These are phyloP conservation scores for Tribolium freemani DNA, from an alignment of 2,888 invertebrate species.

Conservation along the genomic window DNA sequence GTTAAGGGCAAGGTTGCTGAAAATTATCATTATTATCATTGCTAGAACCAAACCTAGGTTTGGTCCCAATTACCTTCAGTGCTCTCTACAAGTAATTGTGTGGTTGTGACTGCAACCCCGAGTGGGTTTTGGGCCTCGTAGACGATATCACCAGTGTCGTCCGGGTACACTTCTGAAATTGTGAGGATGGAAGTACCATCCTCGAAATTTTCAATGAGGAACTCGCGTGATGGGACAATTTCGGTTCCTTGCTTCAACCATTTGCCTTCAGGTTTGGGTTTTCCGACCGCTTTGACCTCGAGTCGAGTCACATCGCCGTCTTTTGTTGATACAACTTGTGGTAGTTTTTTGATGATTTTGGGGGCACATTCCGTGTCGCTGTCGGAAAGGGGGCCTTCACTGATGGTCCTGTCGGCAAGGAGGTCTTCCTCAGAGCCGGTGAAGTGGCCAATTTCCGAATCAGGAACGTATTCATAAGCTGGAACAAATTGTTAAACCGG, in stretches of 20 bases:
- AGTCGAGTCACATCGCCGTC: conserved; percentile 86
- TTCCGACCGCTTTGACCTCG: conserved; percentile 86
- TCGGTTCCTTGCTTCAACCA: conserved; percentile 87
- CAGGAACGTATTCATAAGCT: conserved; percentile 95
- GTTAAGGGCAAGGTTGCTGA: conserved; percentile 28
- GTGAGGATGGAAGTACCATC: conserved; percentile 89
- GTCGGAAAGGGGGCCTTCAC: conserved; percentile 68
- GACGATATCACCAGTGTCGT: conserved; percentile 90
- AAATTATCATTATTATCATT: conserved; percentile 32
- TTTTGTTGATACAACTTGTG: conserved; percentile 78
- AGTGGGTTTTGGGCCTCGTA: conserved; percentile 89
- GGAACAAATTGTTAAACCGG: conserved; percentile 58
- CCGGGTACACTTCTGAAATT: conserved; percentile 88
- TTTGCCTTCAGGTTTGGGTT: conserved; percentile 83
- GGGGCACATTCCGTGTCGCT: conserved; percentile 78
- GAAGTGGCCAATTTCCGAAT: conserved; percentile 82
- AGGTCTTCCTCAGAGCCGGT: conserved; percentile 87
- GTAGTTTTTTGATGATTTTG: conserved; percentile 83
- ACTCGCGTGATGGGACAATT: conserved; percentile 84
- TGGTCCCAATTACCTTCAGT: conserved; percentile 56
- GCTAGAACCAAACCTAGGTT: conserved; percentile 3
- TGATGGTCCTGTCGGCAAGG: conserved; percentile 79
- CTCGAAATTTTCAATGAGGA: conserved; percentile 87
- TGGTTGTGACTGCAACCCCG: conserved; percentile 86
- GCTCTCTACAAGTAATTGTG: conserved; percentile 73